A percentile compares a stretch with the other conserved stretches of the same genome.
These are phyloP conservation scores for Cyclura pinguis DNA, from an alignment of 2,797 vertebrate genomes.

Conservation along the genomic window DNA sequence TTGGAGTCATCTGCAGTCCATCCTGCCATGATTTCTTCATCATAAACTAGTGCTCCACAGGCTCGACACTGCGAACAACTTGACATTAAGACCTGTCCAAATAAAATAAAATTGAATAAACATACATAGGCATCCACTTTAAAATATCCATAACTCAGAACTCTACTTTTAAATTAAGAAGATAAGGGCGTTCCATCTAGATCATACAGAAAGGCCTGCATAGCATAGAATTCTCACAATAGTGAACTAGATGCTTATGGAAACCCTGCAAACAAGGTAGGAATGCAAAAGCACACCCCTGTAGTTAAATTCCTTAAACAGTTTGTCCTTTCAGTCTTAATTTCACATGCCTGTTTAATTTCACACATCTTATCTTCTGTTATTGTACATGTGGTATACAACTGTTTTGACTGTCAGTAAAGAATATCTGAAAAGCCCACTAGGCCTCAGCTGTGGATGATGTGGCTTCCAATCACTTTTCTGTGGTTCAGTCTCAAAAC, in stretches of 20 bases:
- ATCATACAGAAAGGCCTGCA: neutral
- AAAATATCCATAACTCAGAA: neutral
- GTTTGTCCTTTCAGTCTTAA: neutral
- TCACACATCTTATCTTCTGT: neutral
- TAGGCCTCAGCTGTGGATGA: neutral
- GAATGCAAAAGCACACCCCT: neutral
- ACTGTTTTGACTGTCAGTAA: neutral
- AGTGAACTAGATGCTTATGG: neutral
- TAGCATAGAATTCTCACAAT: neutral
- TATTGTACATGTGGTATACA: neutral
- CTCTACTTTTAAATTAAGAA: neutral
- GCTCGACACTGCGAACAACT: slow-evolving; percentile 94
- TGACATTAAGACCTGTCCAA: slow-evolving; percentile 94
- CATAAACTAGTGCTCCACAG: slow-evolving; percentile 94
- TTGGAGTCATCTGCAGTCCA: slow-evolving; percentile 98
- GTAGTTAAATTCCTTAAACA: neutral
- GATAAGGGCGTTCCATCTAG: neutral
- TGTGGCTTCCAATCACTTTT: neutral
- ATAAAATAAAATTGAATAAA: slow-evolving; percentile 8
- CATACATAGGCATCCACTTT: neutral
- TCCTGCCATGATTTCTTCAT: slow-evolving; percentile 99
- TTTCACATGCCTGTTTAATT: neutral
- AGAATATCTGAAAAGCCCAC: neutral
- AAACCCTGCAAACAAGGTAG: neutral
- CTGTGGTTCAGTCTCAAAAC: too few relatives aligned